Evolutionary conservation across 2,888 invertebrate genomes (phyloP).

Genomic region (Parthenolecanium corni): DNA sequence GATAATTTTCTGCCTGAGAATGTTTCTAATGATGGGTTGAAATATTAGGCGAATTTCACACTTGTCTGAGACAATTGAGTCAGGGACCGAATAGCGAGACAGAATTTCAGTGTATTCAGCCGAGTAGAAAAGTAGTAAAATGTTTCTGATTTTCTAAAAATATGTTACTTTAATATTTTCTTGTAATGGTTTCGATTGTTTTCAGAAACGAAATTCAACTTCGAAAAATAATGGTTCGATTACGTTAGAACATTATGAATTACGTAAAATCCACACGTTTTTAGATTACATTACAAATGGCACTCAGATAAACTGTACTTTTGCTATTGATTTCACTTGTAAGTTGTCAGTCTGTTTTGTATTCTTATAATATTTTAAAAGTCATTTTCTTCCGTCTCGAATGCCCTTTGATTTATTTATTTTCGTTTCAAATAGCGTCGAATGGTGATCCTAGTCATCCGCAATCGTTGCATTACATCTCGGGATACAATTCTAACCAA

Average conservation of each 20-base stretch:
- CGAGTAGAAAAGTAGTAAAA: neutral
- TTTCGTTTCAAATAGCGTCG: constrained; percentile 37
- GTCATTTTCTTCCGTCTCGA: neutral
- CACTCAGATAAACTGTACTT: constrained; percentile 41
- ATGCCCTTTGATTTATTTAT: neutral
- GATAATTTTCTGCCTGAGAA: neutral
- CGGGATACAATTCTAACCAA: constrained; percentile 37
- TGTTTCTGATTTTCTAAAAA: neutral
- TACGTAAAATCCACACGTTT: constrained; percentile 40
- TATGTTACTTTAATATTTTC: neutral
- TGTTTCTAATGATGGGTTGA: neutral
- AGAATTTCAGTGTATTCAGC: constrained; percentile 3
- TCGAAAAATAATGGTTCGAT: constrained; percentile 6
- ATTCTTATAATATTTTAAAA: neutral
- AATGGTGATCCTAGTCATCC: constrained; percentile 39
- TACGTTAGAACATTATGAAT: constrained; percentile 28
- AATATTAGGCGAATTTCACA: constrained; percentile 38
- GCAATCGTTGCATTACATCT: constrained; percentile 39
- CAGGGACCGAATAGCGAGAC: constrained; percentile 32
- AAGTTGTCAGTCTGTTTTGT: constrained; percentile 24
- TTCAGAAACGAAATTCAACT: neutral
- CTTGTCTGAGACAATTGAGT: constrained; percentile 40
- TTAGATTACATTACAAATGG: constrained; percentile 48
- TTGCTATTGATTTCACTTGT: constrained; percentile 44
- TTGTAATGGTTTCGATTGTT: neutral